A percentile compares a stretch with the other conserved stretches of the same genome.
phyloP scores from a whole-genome alignment of 1,140 invertebrate genomes.

The Rhagoletis zephyria region DNA sequence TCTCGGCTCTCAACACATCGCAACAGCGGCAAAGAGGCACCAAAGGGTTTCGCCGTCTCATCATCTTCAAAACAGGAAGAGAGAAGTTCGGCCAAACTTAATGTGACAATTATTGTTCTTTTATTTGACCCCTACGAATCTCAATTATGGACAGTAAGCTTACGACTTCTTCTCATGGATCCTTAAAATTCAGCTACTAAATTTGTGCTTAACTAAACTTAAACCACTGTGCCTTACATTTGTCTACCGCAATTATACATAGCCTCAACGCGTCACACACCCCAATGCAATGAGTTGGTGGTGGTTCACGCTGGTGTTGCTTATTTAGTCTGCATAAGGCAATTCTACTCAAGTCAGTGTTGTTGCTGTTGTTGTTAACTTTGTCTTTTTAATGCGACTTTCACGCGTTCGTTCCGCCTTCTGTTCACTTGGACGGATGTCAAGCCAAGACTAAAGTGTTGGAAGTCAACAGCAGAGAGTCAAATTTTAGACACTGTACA shows the following conservation, averaged over 20 bases:
- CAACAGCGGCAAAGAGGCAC: too few relatives aligned
- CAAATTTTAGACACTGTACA: constrained; percentile 51
- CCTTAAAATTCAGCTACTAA: too few relatives aligned
- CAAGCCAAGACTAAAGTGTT: constrained; percentile 63
- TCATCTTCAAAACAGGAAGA: too few relatives aligned
- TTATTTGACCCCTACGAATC: too few relatives aligned
- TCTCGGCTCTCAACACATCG: too few relatives aligned
- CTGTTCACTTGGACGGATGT: constrained; percentile 66
- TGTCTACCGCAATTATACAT: constrained; percentile 6
- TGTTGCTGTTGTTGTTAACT: constrained; percentile 25
- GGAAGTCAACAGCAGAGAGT: constrained; percentile 66
- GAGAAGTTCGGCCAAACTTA: too few relatives aligned
- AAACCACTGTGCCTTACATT: neutral
- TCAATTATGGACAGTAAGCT: too few relatives aligned
- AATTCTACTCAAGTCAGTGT: neutral
- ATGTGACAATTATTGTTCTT: too few relatives aligned
- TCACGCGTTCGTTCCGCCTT: constrained; percentile 71
- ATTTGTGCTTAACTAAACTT: too few relatives aligned
- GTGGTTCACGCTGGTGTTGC: constrained; percentile 51
- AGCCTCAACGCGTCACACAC: constrained; percentile 9
- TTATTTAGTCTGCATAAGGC: constrained; percentile 35
- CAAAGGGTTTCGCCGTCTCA: too few relatives aligned
- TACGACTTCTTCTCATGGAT: too few relatives aligned
- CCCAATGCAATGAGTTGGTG: neutral
- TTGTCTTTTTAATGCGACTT: constrained; percentile 45